Percentiles rank a stretch among this genome's conserved stretches.
Conservation (phyloP, 2,888 invertebrate genomes). For the Thymelicus lineola region DNA sequence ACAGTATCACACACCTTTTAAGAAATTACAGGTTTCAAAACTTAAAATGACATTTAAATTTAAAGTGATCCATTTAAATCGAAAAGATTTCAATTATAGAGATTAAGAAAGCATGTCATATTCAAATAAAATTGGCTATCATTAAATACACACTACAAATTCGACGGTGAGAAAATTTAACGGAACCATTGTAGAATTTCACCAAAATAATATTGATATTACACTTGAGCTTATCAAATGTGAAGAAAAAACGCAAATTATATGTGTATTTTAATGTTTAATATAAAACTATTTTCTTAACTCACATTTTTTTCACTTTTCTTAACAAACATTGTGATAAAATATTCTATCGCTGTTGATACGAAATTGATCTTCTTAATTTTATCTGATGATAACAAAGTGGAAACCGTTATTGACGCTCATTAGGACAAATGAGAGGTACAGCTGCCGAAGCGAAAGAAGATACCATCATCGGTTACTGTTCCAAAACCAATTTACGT, state of each 20-base stretch:
- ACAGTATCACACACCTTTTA: too few relatives aligned
- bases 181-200: not conserved
- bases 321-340: not conserved
- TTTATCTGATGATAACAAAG: not conserved
- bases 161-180: slow-evolving; percentile 22
- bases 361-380: slow-evolving; percentile 3
- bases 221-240: not conserved
- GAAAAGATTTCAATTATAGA: not conserved
- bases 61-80: too few relatives aligned
- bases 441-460: slow-evolving; percentile 11
- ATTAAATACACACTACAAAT: slow-evolving; percentile 11
- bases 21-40: too few relatives aligned
- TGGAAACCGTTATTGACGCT: slow-evolving; percentile 16
- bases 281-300: too few relatives aligned
- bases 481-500: not conserved
- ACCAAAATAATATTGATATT: slow-evolving; percentile 10
- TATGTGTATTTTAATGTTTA: not conserved
- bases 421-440: slow-evolving; percentile 21
- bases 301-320: too few relatives aligned
- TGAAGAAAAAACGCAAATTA: not conserved
- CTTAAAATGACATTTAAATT: too few relatives aligned
- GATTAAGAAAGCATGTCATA: not conserved
- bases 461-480: slow-evolving; percentile 17
- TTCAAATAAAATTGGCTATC: slow-evolving; percentile 1
- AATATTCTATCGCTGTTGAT: not conserved